Conservation (phyloP, 2,888 invertebrate genomes). For the Homarus gammarus region DNA sequence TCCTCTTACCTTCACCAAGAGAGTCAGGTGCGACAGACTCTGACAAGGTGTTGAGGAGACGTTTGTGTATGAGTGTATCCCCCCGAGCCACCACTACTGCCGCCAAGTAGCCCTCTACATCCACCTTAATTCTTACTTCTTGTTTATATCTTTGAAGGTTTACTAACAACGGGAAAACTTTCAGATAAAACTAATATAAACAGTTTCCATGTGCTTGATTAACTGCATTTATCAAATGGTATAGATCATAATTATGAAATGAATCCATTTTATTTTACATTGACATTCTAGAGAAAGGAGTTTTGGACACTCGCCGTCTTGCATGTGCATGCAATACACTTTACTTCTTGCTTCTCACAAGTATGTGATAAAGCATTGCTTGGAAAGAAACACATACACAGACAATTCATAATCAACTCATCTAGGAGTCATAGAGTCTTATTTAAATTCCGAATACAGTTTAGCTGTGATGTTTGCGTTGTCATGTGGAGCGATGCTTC, state of each 20-base stretch:
- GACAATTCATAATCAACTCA: slow-evolving; percentile 70
- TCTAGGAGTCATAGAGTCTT: slow-evolving; percentile 62
- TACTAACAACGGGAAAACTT: background rate
- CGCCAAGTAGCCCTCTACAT: too few species aligned
- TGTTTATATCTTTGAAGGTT: too few species aligned
- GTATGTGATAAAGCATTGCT: slow-evolving; percentile 65
- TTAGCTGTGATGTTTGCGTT: background rate
- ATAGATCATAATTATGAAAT: background rate
- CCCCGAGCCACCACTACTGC: too few species aligned
- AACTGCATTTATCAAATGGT: background rate
- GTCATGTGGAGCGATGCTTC: background rate
- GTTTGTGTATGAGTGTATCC: too few species aligned
- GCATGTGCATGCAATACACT: slow-evolving; percentile 57
- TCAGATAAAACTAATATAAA: background rate
- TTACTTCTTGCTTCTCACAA: slow-evolving; percentile 37
- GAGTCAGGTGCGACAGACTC: too few species aligned
- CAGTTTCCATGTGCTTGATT: background rate
- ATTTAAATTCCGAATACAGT: slow-evolving; percentile 63
- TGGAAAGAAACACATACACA: slow-evolving; percentile 65
- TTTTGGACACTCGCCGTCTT: slow-evolving; percentile 21
- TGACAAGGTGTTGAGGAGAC: too few species aligned
- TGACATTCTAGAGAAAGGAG: slow-evolving; percentile 2
- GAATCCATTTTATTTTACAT: background rate
- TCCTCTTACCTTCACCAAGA: too few species aligned
- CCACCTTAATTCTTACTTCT: too few species aligned